Conservation (phyloP, 2,888 invertebrate genomes). For the Lepidocyrtinus sp. region DNA sequence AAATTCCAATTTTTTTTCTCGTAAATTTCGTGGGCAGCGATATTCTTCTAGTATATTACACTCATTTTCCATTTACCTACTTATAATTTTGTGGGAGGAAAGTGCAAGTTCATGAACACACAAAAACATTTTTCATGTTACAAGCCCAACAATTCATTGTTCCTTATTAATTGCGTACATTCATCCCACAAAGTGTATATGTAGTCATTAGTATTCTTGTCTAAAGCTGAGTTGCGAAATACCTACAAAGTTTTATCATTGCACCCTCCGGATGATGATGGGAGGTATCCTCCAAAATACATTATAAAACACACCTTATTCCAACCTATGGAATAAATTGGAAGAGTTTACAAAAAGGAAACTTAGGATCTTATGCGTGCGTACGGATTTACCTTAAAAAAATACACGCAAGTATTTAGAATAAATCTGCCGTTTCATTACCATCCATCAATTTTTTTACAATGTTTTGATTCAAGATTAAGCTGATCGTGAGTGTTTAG, state of each 20-base stretch:
- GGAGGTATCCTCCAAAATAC: not conserved
- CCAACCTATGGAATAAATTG: too few species aligned
- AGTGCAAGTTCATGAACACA: constrained; percentile 17
- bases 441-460: too few species aligned
- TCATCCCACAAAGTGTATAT: constrained; percentile 7
- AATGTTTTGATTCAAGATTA: too few species aligned
- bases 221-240: not conserved
- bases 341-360: too few species aligned
- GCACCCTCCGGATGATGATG: not conserved
- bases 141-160: not conserved
- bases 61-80: not conserved
- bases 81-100: constrained; percentile 12
- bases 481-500: too few species aligned
- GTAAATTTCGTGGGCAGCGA: too few species aligned
- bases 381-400: too few species aligned
- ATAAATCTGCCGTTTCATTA: too few species aligned
- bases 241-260: not conserved
- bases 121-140: not conserved
- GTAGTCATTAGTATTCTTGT: constrained; percentile 14
- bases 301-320: not conserved
- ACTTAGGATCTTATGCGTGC: too few species aligned
- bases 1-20: not conserved
- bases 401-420: too few species aligned
- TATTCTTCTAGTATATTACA: too few species aligned
- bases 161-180: constrained; percentile 21